Evolutionary conservation across 1,140 invertebrate genomes (phyloP).

Genomic region (Epicauta chinensis): DNA sequence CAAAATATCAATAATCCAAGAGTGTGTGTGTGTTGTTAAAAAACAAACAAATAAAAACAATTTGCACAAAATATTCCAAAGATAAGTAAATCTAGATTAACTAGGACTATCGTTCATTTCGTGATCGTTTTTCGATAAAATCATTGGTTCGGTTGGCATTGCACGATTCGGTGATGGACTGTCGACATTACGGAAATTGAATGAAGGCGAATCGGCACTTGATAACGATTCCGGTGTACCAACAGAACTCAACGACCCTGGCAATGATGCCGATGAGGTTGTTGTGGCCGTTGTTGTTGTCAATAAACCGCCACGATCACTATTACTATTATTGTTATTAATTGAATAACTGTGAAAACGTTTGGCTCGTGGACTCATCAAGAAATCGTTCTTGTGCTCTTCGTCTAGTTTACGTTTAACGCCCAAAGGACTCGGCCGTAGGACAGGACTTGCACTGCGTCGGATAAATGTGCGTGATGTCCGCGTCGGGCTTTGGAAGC

Average conservation of each 20-base stretch:
- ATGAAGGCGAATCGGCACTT: slow-evolving; percentile 52
- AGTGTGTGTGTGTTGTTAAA: no score
- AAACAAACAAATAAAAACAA: no score
- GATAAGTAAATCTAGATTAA: slow-evolving; percentile 29
- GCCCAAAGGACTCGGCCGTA: slow-evolving; percentile 66
- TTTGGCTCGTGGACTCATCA: slow-evolving; percentile 51
- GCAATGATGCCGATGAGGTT: slow-evolving; percentile 47
- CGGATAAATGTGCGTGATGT: slow-evolving; percentile 59
- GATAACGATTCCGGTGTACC: slow-evolving; percentile 56
- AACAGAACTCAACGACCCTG: slow-evolving; percentile 51
- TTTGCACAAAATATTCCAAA: no score
- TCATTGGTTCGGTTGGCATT: slow-evolving; percentile 42
- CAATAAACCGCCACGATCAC: slow-evolving; percentile 38
- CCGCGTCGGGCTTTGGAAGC: slow-evolving; percentile 42
- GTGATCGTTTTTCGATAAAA: slow-evolving; percentile 39
- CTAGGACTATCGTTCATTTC: slow-evolving; percentile 41
- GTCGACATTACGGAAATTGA: slow-evolving; percentile 50
- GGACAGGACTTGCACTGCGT: slow-evolving; percentile 76
- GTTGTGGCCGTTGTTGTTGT: slow-evolving; percentile 46
- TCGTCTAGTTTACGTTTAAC: slow-evolving; percentile 78
- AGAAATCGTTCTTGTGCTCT: slow-evolving; percentile 41
- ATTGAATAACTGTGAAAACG: slow-evolving; percentile 42
- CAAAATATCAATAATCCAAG: no score
- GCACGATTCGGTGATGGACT: slow-evolving; percentile 45
- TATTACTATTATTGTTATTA: not conserved